Percentiles rank a stretch among this genome's conserved stretches.
Evolutionary conservation across 2,888 invertebrate species (phyloP).

Genomic region (Drosophila austrosaltans): DNA sequence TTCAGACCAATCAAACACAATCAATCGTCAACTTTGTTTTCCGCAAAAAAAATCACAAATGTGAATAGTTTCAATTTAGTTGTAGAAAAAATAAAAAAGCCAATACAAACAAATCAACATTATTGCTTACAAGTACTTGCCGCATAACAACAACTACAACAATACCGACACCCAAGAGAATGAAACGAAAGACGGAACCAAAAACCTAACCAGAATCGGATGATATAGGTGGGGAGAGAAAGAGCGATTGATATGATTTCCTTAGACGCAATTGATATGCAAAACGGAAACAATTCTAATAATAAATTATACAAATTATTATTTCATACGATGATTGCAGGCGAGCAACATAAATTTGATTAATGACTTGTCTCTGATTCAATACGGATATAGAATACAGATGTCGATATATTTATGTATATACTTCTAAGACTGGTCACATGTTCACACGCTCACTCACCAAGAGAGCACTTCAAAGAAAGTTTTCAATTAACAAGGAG

Average conservation of each 20-base stretch:
- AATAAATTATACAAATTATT: constrained; percentile 25
- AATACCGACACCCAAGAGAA: constrained; percentile 17
- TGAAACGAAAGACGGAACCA: constrained; percentile 63
- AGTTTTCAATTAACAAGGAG: not conserved
- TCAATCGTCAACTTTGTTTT: constrained; percentile 71
- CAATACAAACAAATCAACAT: constrained; percentile 44
- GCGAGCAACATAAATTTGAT: constrained; percentile 25
- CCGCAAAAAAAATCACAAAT: constrained; percentile 51
- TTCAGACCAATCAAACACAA: constrained; percentile 71
- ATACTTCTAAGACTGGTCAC: not conserved
- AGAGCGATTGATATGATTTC: constrained; percentile 25
- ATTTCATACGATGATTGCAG: constrained; percentile 36
- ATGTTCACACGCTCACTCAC: not conserved
- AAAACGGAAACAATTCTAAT: constrained; percentile 58
- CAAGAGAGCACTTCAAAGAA: constrained; percentile 1
- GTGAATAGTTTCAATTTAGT: constrained; percentile 36
- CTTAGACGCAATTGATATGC: constrained; percentile 55
- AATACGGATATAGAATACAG: constrained; percentile 17
- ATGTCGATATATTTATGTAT: not conserved
- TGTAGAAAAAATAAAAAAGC: constrained; percentile 19
- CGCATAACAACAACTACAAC: constrained; percentile 17
- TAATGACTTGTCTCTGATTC: constrained; percentile 29
- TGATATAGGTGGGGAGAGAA: constrained; percentile 37
- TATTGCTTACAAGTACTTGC: constrained; percentile 66
- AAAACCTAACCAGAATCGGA: constrained; percentile 22